These are phyloP conservation scores for Horisme vitalbata DNA, from an alignment of 2,888 invertebrate species.

Conservation along the genomic window DNA sequence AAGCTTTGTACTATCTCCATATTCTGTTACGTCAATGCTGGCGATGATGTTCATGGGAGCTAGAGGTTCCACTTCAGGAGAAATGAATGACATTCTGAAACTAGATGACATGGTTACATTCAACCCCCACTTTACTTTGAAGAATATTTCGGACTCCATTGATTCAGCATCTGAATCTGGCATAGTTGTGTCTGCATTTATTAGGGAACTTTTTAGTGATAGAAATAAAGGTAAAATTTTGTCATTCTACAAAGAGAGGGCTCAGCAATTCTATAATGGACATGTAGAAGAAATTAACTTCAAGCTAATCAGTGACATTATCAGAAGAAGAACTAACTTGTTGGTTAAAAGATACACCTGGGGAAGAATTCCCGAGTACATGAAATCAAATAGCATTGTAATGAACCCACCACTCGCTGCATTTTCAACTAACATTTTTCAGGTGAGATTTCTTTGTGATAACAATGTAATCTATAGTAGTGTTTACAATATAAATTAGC, in stretches of 20 bases:
- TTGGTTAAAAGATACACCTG: slow-evolving; percentile 90
- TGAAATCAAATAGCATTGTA: slow-evolving; percentile 87
- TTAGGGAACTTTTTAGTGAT: slow-evolving; percentile 92
- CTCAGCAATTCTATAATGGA: slow-evolving; percentile 93
- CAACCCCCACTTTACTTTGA: slow-evolving; percentile 93
- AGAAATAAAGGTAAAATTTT: slow-evolving; percentile 90
- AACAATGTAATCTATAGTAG: too few relatives aligned
- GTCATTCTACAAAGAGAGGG: slow-evolving; percentile 94
- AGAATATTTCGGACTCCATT: slow-evolving; percentile 92
- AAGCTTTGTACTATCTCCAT: slow-evolving; percentile 92
- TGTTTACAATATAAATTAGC: too few relatives aligned
- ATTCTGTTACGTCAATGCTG: slow-evolving; percentile 92
- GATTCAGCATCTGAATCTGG: slow-evolving; percentile 86
- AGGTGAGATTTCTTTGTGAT: slow-evolving; percentile 77
- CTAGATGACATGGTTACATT: slow-evolving; percentile 95
- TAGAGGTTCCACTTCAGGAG: slow-evolving; percentile 92
- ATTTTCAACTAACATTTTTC: slow-evolving; percentile 91
- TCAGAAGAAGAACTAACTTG: slow-evolving; percentile 91
- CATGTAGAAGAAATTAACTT: slow-evolving; percentile 93
- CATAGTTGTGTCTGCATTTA: slow-evolving; percentile 90
- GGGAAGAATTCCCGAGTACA: slow-evolving; percentile 89
- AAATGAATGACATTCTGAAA: slow-evolving; percentile 93
- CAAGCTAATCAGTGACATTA: slow-evolving; percentile 90
- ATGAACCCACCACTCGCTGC: slow-evolving; percentile 91
- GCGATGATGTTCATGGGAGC: slow-evolving; percentile 96